Evolutionary conservation across 2,797 vertebrate genomes (phyloP), one percentile per base, ranked within the genome.

Genomic region (Peromyscus attwateri): DNA sequence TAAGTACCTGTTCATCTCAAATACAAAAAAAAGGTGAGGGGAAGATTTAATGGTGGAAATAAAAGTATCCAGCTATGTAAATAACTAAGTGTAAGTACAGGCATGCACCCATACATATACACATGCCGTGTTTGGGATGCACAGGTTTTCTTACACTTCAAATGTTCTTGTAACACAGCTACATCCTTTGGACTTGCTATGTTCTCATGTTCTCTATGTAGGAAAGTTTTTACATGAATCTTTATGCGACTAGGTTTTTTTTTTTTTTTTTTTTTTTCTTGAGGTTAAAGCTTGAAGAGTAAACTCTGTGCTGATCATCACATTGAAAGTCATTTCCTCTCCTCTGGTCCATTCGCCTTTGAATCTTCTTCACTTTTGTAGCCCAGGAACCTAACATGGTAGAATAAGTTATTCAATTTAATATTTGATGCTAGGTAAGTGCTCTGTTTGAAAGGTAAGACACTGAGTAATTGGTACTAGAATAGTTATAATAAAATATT

Each of bases 1-100:
- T 96, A 97, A 97, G 97, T 46, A 93, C 89, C 80, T 92, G 75
- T 94, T 95, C 85, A 46, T 52, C 76, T 79, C 62, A 79, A 80
- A 52, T 31, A 75, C 1, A 11, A 49, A 49, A 49, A 49, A 90
- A 76, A 87, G 37, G 16, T 87, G 31, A 76, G 31, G 46, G 37
- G 4, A 88, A 66, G 31, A 91, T 94, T 88, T 46, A 60, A 94
- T 46, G 34, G 31, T 71, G 9, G 68, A 81, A 91, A 94, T 27
- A 31, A 92, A 95, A 80, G 19, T 10, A 46, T 9, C 25, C 2
- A 81, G n/a, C 60, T 73, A 29, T 2, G 21, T 55, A 46, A 92
- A 49, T 57, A 89, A 79, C 55, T 7, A 4, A 23, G 73, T 23
- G 1, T 2, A 94, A 16, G 52, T 10, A 0, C 9, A 46, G 2